Evolutionary conservation across 2,797 vertebrate species (phyloP).

Genomic region (Bufotes viridis): DNA sequence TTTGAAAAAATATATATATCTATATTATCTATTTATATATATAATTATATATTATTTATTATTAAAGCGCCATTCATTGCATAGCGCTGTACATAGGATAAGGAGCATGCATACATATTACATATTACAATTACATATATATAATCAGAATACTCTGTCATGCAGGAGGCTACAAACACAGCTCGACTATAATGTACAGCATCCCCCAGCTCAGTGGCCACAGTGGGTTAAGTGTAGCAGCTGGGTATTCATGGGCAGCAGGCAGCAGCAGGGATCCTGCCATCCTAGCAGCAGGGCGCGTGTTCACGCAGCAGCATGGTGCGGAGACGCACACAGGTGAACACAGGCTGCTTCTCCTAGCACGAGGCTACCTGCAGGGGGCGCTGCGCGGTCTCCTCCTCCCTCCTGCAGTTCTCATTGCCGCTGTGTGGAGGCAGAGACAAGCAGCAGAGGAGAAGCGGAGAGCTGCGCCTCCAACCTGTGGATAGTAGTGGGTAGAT

Average conservation of each 20-base stretch:
- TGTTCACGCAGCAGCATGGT: constrained; percentile 28
- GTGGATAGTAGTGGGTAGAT: not conserved
- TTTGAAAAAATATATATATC: too few species aligned
- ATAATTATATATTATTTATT: too few species aligned
- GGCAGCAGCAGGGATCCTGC: constrained; percentile 13
- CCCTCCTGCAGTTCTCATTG: not conserved
- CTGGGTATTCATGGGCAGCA: not conserved
- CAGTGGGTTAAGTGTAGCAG: constrained; percentile 34
- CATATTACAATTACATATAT: too few species aligned
- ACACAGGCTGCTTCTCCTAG: constrained; percentile 38
- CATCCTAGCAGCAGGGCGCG: constrained; percentile 46
- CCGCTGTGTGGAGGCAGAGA: constrained; percentile 50
- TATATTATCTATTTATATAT: too few species aligned
- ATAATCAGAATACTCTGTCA: too few species aligned
- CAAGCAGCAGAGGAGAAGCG: not conserved
- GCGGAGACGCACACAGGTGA: constrained; percentile 54
- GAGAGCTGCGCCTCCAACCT: constrained; percentile 45
- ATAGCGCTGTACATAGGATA: too few species aligned
- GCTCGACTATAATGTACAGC: not conserved
- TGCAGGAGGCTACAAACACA: not conserved
- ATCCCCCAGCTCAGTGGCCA: too few species aligned
- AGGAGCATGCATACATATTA: too few species aligned
- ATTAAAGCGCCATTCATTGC: too few species aligned
- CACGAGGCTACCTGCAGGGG: constrained; percentile 52
- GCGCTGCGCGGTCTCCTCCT: constrained; percentile 39